Base-by-base conservation (phyloP, 2,113 vertebrate species). In the Nipponia nippon region DNA sequence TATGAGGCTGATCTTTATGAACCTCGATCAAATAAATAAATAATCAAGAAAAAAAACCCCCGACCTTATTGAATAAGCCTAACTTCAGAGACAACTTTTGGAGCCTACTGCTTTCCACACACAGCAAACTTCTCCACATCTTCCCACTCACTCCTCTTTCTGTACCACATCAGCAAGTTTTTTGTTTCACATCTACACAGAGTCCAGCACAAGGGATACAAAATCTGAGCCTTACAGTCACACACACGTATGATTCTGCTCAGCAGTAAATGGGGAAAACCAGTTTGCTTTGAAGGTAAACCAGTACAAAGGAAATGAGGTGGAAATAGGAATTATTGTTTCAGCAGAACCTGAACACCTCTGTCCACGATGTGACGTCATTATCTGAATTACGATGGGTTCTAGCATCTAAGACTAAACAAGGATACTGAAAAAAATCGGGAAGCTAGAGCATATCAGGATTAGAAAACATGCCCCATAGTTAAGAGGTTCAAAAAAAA, bases 201-300 rank as follows among this genome's bases (percentile, higher is more conserved):
- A 44, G 46, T 9, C 40, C 83, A 16, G 19, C 66, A 70, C 30
- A 22, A 34, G 22, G 29, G 44, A 81, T 1, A 13, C 2, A 1
- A 79, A 72, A 32, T 0, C n/a, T 19, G 29, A 77, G 63, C 52
- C 44, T 26, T n/a, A 16, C 21, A 56, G 23, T 7, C 58, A 70
- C 65, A 55, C 34, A 10, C 0, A 0, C 1, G 4, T 1, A 19
- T 2, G 8, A 47, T 20, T 36, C 66, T 67, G 67, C 1, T 0
- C 30, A 81, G 66, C 53, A 36, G 16, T 15, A 90, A 44, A 5
- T 13, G 14, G n/a, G 55, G 12, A 83, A 94, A 55, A 9, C 10
- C 56, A 67, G 42, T 32, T 69, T 62, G 47, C 69, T 40, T 10
- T n/a, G 10, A 73, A 67, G 32, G 34, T 55, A 38, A 36, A 40